Evolutionary conservation across 2,113 vertebrate species (phyloP).

Genomic region (Callionymus lyra): DNA sequence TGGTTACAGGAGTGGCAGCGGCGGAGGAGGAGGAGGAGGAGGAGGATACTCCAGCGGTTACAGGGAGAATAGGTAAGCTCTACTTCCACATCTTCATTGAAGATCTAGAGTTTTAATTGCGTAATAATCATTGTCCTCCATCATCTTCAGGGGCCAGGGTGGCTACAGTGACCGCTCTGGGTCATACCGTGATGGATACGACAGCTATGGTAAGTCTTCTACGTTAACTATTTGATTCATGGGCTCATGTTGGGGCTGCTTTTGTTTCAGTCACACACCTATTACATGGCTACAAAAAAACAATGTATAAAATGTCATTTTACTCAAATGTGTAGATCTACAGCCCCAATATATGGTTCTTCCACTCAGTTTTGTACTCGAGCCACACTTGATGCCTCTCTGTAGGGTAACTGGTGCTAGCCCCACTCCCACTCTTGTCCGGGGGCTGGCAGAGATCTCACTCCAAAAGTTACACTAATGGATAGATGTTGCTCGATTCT

Average conservation of each 20-base stretch:
- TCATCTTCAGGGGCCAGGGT: slow-evolving; percentile 75
- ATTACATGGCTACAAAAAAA: no score
- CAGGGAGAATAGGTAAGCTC: slow-evolving; percentile 54
- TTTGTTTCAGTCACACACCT: not conserved
- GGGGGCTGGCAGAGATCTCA: slow-evolving; percentile 17
- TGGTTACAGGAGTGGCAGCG: slow-evolving; percentile 63
- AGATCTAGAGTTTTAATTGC: no score
- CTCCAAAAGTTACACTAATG: slow-evolving; percentile 6
- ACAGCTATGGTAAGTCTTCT: slow-evolving; percentile 84
- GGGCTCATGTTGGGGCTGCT: slow-evolving; percentile 45
- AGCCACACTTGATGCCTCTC: slow-evolving; percentile 22
- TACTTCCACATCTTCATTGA: no score
- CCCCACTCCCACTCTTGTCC: slow-evolving; percentile 7
- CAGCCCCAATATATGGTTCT: slow-evolving; percentile 36
- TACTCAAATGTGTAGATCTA: not conserved
- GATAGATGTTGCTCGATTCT: slow-evolving; percentile 19
- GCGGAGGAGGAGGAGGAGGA: no score
- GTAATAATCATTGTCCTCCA: not conserved
- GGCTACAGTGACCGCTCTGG: slow-evolving; percentile 79
- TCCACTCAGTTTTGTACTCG: slow-evolving; percentile 34
- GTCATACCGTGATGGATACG: slow-evolving; percentile 89
- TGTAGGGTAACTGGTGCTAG: slow-evolving; percentile 14
- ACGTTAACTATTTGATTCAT: slow-evolving; percentile 2
- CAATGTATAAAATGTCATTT: not conserved
- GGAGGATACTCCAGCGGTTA: slow-evolving; percentile 19